phyloP scores from a whole-genome alignment of 2,888 invertebrate genomes.

The Andricus quercusramuli region DNA sequence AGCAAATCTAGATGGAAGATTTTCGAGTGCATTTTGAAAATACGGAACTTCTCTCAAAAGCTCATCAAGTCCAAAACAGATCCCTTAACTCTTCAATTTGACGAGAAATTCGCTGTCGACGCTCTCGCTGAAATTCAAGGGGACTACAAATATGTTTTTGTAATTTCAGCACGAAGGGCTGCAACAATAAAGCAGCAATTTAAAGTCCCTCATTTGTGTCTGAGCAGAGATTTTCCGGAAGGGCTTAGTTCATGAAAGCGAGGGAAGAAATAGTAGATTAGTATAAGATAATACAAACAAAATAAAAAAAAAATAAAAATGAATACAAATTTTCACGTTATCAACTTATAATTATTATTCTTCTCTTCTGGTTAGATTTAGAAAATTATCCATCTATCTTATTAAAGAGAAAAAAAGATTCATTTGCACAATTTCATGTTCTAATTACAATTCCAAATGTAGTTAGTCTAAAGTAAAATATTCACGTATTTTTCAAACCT shows the following conservation, averaged over 20 bases:
- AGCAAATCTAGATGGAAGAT: background rate
- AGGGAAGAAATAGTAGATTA: background rate
- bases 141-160: conserved; percentile 20
- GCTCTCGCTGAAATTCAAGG: conserved; percentile 11
- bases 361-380: too few relatives aligned
- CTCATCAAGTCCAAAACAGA: background rate
- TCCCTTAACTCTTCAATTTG: conserved; percentile 8
- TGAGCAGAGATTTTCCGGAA: background rate
- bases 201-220: background rate
- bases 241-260: background rate
- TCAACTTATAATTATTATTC: too few relatives aligned
- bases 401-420: too few relatives aligned
- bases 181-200: conserved; percentile 13
- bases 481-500: background rate
- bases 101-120: background rate
- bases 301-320: too few relatives aligned
- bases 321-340: too few relatives aligned
- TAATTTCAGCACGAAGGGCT: background rate
- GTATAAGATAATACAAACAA: background rate
- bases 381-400: too few relatives aligned
- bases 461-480: background rate
- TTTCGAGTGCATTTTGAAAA: background rate
- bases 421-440: too few relatives aligned
- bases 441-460: too few relatives aligned
- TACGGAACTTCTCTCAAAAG: background rate